Evolutionary conservation across 2,113 vertebrate genomes (phyloP).

Genomic region (Cyphomyrus plagiostoma): DNA sequence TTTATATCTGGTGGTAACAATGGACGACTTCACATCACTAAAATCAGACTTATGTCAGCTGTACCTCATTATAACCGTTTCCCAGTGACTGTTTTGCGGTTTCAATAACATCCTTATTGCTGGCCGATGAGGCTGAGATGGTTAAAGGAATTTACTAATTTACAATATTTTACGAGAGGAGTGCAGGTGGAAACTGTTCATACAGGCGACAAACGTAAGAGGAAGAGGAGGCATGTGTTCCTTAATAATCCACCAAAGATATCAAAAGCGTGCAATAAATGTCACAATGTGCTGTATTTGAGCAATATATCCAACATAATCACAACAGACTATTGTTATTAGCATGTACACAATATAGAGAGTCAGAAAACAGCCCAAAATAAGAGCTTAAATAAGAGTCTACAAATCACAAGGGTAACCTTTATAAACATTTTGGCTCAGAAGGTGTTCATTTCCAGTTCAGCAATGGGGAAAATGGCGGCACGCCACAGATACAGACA

Average conservation of each 20-base stretch:
- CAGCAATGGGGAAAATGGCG: neutral
- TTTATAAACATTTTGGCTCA: neutral
- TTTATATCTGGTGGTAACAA: slow-evolving; percentile 46
- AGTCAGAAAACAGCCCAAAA: neutral
- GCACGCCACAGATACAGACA: neutral
- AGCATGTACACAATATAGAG: neutral
- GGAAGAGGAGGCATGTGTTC: neutral
- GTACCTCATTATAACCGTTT: slow-evolving; percentile 45
- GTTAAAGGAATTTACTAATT: slow-evolving; percentile 20
- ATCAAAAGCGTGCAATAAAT: neutral
- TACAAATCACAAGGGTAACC: neutral
- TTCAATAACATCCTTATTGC: neutral
- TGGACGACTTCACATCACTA: slow-evolving; percentile 53
- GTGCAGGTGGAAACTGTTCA: neutral
- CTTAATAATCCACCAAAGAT: neutral
- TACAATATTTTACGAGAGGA: slow-evolving; percentile 7
- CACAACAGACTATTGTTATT: neutral
- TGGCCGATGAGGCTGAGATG: slow-evolving; percentile 12
- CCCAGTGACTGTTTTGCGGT: slow-evolving; percentile 38
- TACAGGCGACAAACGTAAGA: neutral
- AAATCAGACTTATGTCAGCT: slow-evolving; percentile 39
- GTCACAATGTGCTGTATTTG: neutral
- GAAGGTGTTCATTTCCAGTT: neutral
- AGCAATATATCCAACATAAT: neutral
- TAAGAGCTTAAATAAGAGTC: neutral